Evolutionary conservation across 2,113 vertebrate species (phyloP).

Genomic region (Alces alces): DNA sequence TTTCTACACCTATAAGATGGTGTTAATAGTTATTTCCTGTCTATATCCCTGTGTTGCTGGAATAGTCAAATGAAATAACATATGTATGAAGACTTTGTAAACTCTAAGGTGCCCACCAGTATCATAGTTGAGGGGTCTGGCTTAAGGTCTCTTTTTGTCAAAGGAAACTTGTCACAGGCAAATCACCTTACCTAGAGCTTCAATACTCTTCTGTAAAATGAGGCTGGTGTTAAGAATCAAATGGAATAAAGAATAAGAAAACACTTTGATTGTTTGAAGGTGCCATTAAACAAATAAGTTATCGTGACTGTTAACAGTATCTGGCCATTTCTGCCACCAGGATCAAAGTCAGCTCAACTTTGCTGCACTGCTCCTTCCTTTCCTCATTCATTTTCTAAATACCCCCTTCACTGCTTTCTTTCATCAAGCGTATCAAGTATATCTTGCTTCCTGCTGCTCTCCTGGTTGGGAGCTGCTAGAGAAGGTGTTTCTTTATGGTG

Average conservation of each 20-base stretch:
- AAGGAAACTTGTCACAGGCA: not conserved
- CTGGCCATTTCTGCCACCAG: not conserved
- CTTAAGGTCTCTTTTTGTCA: not conserved
- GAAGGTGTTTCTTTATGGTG: not conserved
- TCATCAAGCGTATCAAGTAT: not conserved
- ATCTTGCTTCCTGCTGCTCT: constrained; percentile 1
- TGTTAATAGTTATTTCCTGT: not conserved
- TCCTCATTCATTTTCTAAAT: not conserved
- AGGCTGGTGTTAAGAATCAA: constrained; percentile 33
- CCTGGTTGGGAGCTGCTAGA: not conserved
- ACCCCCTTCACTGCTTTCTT: not conserved
- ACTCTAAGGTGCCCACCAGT: not conserved
- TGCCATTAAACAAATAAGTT: not conserved
- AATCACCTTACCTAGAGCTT: constrained; percentile 16
- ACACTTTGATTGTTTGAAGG: not conserved
- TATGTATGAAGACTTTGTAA: not conserved
- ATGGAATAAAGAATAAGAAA: not conserved
- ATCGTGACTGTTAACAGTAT: not conserved
- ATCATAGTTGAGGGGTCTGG: not conserved
- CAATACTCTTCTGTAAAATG: constrained; percentile 9
- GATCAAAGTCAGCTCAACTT: not conserved
- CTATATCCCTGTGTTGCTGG: constrained; percentile 11
- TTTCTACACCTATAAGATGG: constrained; percentile 23
- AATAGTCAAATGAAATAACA: not conserved
- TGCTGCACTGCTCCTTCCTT: not conserved